Conservation (phyloP, 35 echinoderm and acorn worm species). For the Holothuria glaberrima region DNA sequence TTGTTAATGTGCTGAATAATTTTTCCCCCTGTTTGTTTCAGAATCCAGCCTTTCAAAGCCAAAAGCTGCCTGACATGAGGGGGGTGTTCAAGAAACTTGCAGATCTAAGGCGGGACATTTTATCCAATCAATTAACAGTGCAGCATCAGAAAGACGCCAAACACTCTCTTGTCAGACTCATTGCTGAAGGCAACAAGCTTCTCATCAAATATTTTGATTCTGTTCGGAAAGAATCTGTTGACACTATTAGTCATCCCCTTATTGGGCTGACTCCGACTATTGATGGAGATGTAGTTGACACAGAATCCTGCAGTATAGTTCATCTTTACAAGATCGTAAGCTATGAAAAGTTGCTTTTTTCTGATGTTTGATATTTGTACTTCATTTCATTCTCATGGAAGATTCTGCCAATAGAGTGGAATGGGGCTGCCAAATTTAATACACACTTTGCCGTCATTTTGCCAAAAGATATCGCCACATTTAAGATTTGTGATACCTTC, state of each 20-base stretch:
- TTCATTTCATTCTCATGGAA: too few species aligned
- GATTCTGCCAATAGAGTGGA: too few species aligned
- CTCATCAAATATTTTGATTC: slow-evolving; percentile 27
- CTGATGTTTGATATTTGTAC: too few species aligned
- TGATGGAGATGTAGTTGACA: slow-evolving; percentile 44
- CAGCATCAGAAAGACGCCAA: slow-evolving; percentile 54
- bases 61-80: slow-evolving; percentile 48
- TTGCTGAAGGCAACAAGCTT: slow-evolving; percentile 47
- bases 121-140: slow-evolving; percentile 48
- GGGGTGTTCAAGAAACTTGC: slow-evolving; percentile 52
- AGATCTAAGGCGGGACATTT: slow-evolving; percentile 45
- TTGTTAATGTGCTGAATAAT: too few species aligned
- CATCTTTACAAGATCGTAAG: slow-evolving; percentile 45
- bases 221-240: not conserved
- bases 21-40: not conserved
- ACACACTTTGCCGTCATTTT: too few species aligned
- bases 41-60: slow-evolving; percentile 15
- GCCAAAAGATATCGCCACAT: too few species aligned
- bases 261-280: slow-evolving; percentile 28
- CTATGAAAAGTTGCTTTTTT: not conserved
- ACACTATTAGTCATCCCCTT: not conserved
- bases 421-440: too few species aligned
- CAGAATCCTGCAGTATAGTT: slow-evolving; percentile 29
- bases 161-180: slow-evolving; percentile 24
- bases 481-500: too few species aligned